phyloP scores from a whole-genome alignment of 2,113 vertebrate genomes.

The Eolophus roseicapilla region DNA sequence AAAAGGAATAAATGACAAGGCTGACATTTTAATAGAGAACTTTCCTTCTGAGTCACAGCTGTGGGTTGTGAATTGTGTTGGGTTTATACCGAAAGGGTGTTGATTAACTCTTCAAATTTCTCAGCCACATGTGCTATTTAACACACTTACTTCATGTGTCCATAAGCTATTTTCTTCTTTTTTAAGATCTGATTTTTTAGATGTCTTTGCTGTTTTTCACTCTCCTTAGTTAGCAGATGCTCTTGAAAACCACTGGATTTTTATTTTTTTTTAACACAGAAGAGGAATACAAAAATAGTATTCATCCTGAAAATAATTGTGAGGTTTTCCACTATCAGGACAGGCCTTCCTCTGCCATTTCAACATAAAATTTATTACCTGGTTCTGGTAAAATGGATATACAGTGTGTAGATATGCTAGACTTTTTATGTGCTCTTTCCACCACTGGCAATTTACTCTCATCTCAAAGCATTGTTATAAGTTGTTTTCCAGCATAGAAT shows the following conservation, averaged over 20 bases:
- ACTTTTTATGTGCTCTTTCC: neutral
- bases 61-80: neutral
- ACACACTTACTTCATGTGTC: neutral
- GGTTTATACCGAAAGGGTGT: neutral
- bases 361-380: neutral
- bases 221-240: neutral
- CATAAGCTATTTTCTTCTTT: neutral
- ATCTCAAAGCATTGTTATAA: neutral
- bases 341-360: neutral
- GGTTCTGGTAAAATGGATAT: neutral
- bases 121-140: neutral
- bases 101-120: neutral
- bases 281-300: neutral
- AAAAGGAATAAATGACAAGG: conserved; percentile 21
- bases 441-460: neutral
- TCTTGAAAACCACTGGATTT: neutral
- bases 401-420: neutral
- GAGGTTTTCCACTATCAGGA: neutral
- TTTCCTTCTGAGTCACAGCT: conserved; percentile 40
- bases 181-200: neutral
- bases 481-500: neutral
- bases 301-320: neutral
- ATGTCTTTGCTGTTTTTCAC: neutral
- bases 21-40: conserved; percentile 53
- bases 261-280: neutral